Conservation (phyloP, 2,888 invertebrate species). For the Orthosia gracilis region DNA sequence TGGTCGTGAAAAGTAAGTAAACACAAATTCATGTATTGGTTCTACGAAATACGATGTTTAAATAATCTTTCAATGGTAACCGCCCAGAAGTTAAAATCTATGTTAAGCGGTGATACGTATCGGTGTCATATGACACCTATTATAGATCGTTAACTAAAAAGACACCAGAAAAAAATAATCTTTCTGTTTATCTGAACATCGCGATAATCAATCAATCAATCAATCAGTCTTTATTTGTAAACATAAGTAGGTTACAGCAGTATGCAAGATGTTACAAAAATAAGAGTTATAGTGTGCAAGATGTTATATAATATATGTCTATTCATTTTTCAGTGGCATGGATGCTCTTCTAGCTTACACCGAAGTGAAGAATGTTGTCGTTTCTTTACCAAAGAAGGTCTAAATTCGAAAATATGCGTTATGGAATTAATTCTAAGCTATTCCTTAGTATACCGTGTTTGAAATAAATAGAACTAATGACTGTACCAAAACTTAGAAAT, state of each 20-base stretch:
- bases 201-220: too few species aligned
- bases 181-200: neutral
- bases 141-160: neutral
- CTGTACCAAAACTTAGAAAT: too few species aligned
- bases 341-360: slow-evolving; percentile 93
- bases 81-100: neutral
- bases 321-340: slow-evolving; percentile 90
- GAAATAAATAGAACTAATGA: neutral
- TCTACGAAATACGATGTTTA: neutral
- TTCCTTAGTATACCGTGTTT: neutral
- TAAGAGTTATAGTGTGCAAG: too few species aligned
- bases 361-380: slow-evolving; percentile 94
- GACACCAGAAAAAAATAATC: neutral
- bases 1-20: slow-evolving; percentile 89
- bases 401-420: slow-evolving; percentile 43
- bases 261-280: too few species aligned
- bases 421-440: slow-evolving; percentile 3
- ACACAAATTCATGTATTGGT: neutral
- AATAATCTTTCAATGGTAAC: neutral
- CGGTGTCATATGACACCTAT: too few species aligned
- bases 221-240: too few species aligned
- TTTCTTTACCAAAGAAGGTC: slow-evolving; percentile 81
- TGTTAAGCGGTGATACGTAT: too few species aligned
- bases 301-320: too few species aligned
- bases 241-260: too few species aligned